phyloP scores from a whole-genome alignment of 2,113 vertebrate species.

The Synchiropus splendidus region DNA sequence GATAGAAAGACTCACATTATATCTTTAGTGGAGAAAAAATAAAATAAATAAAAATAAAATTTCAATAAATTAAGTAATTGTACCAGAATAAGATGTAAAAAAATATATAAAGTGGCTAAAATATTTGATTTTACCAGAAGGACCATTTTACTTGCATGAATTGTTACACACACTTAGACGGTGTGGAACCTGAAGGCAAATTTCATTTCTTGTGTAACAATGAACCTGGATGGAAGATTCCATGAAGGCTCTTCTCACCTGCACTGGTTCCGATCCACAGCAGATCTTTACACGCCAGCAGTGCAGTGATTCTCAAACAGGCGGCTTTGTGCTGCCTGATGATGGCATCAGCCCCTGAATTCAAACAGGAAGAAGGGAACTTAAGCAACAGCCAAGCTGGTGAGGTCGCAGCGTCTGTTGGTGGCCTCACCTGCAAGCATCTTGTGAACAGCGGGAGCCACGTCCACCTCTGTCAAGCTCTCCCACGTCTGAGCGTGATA shows the following conservation, averaged over 20 bases:
- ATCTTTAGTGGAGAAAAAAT: too few species aligned
- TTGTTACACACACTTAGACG: too few species aligned
- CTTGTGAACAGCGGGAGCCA: constrained; percentile 94
- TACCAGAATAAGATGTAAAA: too few species aligned
- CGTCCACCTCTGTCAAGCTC: constrained; percentile 85
- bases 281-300: constrained; percentile 87
- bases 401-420: not conserved
- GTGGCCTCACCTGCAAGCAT: constrained; percentile 83
- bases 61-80: too few species aligned
- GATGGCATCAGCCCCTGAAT: constrained; percentile 89
- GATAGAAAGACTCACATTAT: too few species aligned
- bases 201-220: too few species aligned
- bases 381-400: not conserved
- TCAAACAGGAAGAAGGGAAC: not conserved
- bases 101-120: too few species aligned
- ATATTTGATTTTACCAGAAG: too few species aligned
- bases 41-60: too few species aligned
- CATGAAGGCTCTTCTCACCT: constrained; percentile 34
- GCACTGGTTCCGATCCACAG: constrained; percentile 97
- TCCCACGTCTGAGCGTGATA: constrained; percentile 87
- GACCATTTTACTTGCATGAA: too few species aligned
- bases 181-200: too few species aligned
- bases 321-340: constrained; percentile 97
- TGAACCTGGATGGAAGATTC: too few species aligned
- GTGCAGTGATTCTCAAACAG: constrained; percentile 89